Evolutionary conservation across 2,888 invertebrate species (phyloP), one percentile per base, ranked within the genome.

Genomic region (Apotomis turbidana): DNA sequence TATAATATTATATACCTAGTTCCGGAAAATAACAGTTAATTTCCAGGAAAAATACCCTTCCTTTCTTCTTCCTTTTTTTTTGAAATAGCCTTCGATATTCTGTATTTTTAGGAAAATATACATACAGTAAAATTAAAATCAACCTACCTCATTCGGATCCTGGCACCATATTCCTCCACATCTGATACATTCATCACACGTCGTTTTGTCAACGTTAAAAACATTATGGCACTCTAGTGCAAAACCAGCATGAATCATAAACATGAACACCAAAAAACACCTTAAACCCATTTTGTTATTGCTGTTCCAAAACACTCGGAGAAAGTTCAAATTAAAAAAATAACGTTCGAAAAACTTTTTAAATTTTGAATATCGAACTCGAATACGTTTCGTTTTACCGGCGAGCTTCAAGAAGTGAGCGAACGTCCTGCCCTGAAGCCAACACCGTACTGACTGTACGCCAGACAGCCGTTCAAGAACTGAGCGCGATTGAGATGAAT

Each of bases 151-250:
- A 68, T 64, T 27, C 4, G 77, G 80, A 70, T 84, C 77, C 15
- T 80, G 86, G 80, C 93, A 93, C 92, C 92, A 93, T 54, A 77
- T 69, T 49, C 83, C 85, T 63, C 87, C 89, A 74, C 86, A 87
- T 81, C 88, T 82, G 74, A 90, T 83, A 79, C 93, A 93, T 75
- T 88, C 85, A 77, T 91, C 82, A 84, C 93, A 93, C 75, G 66
- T 66, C 77, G 85, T 70, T 74, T 78, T 69, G 82, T 76, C 5
- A 75, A 73, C 36, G 76, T 80, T 75, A 61, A 78, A 57, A 58
- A 72, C 74, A 70, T 82, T 85, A 66, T 68, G 54, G 68, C 82
- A 82, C 73, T 82, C 74, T 76, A 84, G 77, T 74, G 86, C 88
- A 74, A 87, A 84, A 81, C 86, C 87, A 75, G 85, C 78, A 51